phyloP scores from a whole-genome alignment of 2,113 vertebrate genomes.

The Xenotilapia flavipinnis region DNA sequence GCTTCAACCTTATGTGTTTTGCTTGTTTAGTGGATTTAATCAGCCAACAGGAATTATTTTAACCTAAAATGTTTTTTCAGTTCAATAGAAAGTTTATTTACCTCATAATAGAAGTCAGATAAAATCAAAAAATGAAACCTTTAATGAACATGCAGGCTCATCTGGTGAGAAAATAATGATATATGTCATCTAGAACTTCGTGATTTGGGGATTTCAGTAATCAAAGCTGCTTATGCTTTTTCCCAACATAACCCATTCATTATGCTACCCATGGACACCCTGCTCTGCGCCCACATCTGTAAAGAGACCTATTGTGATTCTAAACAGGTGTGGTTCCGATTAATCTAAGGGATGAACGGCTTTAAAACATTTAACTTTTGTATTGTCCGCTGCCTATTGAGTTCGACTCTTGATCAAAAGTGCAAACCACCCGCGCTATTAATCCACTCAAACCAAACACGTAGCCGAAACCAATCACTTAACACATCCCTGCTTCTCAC shows the following conservation, averaged over 20 bases:
- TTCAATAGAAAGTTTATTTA: neutral
- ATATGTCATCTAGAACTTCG: neutral
- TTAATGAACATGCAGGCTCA: neutral
- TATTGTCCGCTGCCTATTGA: neutral
- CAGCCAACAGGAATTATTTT: neutral
- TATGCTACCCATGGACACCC: neutral
- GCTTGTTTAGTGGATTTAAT: neutral
- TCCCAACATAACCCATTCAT: neutral
- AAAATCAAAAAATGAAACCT: neutral
- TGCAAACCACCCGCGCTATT: neutral
- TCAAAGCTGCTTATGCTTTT: neutral
- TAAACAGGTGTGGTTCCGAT: conserved; percentile 33
- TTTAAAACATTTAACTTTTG: neutral
- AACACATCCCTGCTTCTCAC: conserved; percentile 23
- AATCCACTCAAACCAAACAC: conserved; percentile 59
- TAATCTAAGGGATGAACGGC: conserved; percentile 34
- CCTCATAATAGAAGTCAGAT: neutral
- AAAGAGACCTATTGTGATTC: conserved; percentile 19
- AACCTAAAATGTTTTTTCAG: neutral
- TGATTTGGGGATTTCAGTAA: neutral
- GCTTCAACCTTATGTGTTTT: neutral
- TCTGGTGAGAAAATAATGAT: accelerated
- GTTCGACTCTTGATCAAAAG: conserved; percentile 35
- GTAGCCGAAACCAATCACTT: conserved; percentile 54
- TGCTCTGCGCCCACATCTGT: neutral